Percentiles rank a stretch among this genome's conserved stretches.
phyloP scores from a whole-genome alignment of 2,888 invertebrate species.

The Lepas anatifera region DNA sequence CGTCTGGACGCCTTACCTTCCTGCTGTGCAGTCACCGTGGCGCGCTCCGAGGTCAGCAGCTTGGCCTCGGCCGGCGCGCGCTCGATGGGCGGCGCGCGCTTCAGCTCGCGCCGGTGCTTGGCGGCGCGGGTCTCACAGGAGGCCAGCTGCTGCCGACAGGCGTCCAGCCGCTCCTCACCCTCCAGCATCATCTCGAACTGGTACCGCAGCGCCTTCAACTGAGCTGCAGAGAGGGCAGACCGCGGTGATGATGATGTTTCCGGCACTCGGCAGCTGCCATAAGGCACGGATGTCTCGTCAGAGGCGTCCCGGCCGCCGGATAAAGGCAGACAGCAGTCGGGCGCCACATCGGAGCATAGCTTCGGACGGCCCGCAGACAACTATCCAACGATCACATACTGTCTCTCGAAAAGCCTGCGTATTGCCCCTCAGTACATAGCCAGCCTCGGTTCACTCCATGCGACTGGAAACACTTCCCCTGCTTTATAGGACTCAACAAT shows the following conservation, averaged over 20 bases:
- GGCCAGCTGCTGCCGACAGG: slow-evolving; percentile 35
- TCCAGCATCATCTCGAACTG: slow-evolving; percentile 40
- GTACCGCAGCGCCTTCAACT: slow-evolving; percentile 37
- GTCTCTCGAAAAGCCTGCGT: too few species aligned
- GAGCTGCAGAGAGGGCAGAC: slow-evolving; percentile 31
- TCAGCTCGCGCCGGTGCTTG: slow-evolving; percentile 37
- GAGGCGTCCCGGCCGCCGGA: too few species aligned
- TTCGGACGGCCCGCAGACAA: too few species aligned
- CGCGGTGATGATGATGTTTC: not conserved
- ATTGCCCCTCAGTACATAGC: too few species aligned
- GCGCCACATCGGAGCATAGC: too few species aligned
- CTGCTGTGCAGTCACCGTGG: not conserved
- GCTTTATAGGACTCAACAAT: not conserved
- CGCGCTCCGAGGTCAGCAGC: not conserved
- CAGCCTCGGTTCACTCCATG: too few species aligned
- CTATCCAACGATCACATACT: too few species aligned
- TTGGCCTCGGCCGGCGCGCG: not conserved
- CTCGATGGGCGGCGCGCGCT: slow-evolving; percentile 29
- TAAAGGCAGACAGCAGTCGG: too few species aligned
- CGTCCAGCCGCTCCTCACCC: slow-evolving; percentile 38
- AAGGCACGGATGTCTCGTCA: too few species aligned
- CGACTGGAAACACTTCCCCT: too few species aligned
- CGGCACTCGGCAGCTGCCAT: too few species aligned
- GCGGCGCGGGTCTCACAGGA: slow-evolving; percentile 36
- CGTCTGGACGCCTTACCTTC: too few species aligned